These are phyloP conservation scores for Papilio xuthus DNA, from an alignment of 1,140 invertebrate genomes.

Conservation along the genomic window DNA sequence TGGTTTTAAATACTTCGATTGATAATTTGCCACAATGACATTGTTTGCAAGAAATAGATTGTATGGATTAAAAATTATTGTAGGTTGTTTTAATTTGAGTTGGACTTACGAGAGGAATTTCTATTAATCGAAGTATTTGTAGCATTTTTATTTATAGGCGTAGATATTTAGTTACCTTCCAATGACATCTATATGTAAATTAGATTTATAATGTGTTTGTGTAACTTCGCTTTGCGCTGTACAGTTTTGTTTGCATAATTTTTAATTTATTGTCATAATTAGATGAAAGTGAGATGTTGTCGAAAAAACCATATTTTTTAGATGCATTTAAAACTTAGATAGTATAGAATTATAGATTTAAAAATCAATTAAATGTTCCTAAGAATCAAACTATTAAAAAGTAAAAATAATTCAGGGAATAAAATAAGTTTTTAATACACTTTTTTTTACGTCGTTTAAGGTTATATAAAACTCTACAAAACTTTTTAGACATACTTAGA, in stretches of 20 bases:
- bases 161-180: conserved; percentile 25
- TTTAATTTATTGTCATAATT: conserved; percentile 38
- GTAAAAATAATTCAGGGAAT: conserved; percentile 23
- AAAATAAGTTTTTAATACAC: neutral
- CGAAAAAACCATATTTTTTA: conserved; percentile 41
- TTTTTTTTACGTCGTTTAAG: neutral
- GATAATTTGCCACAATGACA: neutral
- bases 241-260: conserved; percentile 39
- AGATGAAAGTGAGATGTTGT: neutral
- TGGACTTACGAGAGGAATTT: neutral
- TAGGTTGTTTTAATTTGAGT: neutral
- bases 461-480: neutral
- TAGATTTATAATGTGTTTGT: conserved; percentile 34
- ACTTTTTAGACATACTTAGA: neutral
- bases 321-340: conserved; percentile 51
- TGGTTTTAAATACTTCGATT: conserved; percentile 14
- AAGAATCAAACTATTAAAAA: conserved; percentile 39
- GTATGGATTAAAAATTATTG: too few species aligned
- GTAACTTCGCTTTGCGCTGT: conserved; percentile 1
- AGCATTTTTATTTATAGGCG: neutral
- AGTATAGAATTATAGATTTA: conserved; percentile 28
- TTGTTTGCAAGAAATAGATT: neutral
- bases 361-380: conserved; percentile 45
- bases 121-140: conserved; percentile 13
- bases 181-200: conserved; percentile 38